Percentiles rank a stretch among this genome's conserved stretches.
These are phyloP conservation scores for Syrista parreyssii DNA, from an alignment of 2,888 invertebrate genomes.

Conservation along the genomic window DNA sequence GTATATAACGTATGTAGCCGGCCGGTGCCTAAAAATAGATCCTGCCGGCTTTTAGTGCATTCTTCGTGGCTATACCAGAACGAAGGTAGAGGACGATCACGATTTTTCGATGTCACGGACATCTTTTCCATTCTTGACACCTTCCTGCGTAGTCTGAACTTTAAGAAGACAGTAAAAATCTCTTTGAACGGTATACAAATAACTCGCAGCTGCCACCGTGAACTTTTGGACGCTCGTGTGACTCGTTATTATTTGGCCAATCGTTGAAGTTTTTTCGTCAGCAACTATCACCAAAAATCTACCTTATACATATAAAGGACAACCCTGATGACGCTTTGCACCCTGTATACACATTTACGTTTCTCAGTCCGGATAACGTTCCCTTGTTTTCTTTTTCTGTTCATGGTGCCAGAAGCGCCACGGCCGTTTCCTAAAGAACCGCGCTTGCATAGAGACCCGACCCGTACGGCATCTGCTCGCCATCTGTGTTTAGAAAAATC, in stretches of 20 bases:
- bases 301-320: background rate
- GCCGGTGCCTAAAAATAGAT: conserved; percentile 42
- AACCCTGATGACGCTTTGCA: background rate
- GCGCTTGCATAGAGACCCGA: conserved; percentile 17
- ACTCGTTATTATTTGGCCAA: background rate
- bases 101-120: background rate
- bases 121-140: background rate
- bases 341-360: background rate
- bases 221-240: background rate
- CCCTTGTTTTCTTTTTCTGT: background rate
- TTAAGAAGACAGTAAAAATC: background rate
- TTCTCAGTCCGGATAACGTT: background rate
- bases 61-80: conserved; percentile 15
- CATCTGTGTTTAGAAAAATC: conserved; percentile 62
- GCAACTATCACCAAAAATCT: background rate
- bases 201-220: background rate
- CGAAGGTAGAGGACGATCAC: background rate
- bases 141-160: background rate
- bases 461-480: conserved; percentile 56
- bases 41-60: conserved; percentile 38
- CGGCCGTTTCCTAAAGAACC: background rate
- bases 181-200: background rate
- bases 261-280: background rate
- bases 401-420: background rate
- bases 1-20: conserved; percentile 36